These are phyloP conservation scores for Nettapus auritus DNA, from an alignment of 2,113 vertebrate species.

Conservation along the genomic window DNA sequence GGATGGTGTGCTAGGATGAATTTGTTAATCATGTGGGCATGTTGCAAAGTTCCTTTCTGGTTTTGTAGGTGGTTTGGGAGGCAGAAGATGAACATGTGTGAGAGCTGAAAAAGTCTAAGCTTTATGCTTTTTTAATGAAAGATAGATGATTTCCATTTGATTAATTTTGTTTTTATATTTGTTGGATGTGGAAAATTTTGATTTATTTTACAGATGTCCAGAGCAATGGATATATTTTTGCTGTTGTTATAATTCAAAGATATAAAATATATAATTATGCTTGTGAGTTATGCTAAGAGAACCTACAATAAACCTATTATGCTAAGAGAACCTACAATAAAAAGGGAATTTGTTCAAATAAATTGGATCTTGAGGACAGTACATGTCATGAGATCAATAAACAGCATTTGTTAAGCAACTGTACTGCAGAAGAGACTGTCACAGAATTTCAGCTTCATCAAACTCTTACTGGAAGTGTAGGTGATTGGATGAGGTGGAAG, in stretches of 20 bases:
- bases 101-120: background rate
- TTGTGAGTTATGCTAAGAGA: no score
- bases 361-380: slow-evolving; percentile 28
- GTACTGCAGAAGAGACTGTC: background rate
- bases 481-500: background rate
- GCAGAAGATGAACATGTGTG: background rate
- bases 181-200: background rate
- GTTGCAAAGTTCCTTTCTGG: background rate
- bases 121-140: background rate
- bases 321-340: slow-evolving; percentile 12
- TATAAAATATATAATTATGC: background rate
- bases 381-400: background rate
- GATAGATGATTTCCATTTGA: background rate
- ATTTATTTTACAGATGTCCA: background rate
- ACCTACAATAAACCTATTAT: no score
- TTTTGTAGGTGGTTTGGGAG: background rate
- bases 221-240: background rate
- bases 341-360: slow-evolving; percentile 34
- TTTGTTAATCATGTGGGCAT: background rate
- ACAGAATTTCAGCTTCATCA: background rate
- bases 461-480: background rate
- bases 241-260: background rate
- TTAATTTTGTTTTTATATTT: background rate
- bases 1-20: background rate
- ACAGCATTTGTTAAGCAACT: background rate